phyloP scores from a whole-genome alignment of 1,140 invertebrate genomes.

The Scylla paramamosain region DNA sequence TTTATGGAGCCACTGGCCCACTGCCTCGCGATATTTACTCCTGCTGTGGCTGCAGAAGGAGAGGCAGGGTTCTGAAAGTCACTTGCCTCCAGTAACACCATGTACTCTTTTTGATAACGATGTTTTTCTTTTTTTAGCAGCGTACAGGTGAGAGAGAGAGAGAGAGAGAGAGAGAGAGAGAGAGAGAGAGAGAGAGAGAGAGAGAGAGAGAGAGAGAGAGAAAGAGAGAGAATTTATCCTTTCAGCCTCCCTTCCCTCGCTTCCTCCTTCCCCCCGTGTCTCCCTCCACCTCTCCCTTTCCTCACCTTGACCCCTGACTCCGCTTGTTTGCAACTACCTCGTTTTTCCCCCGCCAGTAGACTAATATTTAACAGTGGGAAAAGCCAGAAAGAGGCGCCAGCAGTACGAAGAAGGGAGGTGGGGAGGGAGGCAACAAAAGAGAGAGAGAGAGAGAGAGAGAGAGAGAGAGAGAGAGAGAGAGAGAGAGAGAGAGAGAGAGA shows the following conservation, averaged over 20 bases:
- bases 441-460: background rate
- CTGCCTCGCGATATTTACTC: background rate
- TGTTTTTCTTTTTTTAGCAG: background rate
- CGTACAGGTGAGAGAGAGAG: background rate
- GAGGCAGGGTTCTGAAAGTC: background rate
- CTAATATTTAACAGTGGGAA: conserved; percentile 50
- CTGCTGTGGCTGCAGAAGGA: background rate
- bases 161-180: conserved; percentile 8
- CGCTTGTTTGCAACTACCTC: conserved; percentile 9
- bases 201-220: background rate
- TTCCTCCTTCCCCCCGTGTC: too few species aligned
- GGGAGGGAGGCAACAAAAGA: background rate
- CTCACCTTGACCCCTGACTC: conserved; percentile 44
- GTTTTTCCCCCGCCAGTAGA: conserved; percentile 38
- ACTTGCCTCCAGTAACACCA: background rate
- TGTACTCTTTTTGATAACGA: too few species aligned
- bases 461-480: background rate
- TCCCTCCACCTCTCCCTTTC: background rate
- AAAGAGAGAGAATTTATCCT: background rate
- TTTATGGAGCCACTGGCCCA: background rate
- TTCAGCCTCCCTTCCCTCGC: background rate
- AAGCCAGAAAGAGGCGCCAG: background rate
- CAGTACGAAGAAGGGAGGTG: background rate
- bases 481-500: background rate
- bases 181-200: background rate